Evolutionary conservation across 1,140 invertebrate species (phyloP), one percentile per base, ranked within the genome.

Genomic region (Cotesia typhae): DNA sequence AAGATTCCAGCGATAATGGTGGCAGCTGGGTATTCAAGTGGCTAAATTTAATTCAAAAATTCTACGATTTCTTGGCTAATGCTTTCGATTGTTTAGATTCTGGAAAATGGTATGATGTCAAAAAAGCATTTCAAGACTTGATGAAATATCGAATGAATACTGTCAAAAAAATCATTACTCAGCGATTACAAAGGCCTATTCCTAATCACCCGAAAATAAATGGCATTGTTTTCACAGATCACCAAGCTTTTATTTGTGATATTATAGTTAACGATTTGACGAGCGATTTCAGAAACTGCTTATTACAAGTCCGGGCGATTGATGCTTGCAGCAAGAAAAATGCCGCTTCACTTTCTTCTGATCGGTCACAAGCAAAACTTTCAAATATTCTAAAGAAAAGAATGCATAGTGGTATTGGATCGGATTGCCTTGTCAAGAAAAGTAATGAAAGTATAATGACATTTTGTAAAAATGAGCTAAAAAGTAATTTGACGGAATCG

Each of bases 161-260:
- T 0, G 51, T 47, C 0, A 4, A 74, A 1, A 65, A 36, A 28
- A 71, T 59, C 2, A 10, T 60, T 0, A 65, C 7, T 10, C 20
- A 3, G 20, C 70, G 70, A 12, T 53, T 75, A 6, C 37, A 6
- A 20, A 75, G 61, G 67, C n/a, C 57, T 0, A 17, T 75, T 9
- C 74, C 74, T 4, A 68, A 65, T 12, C 7, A 60, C 61, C 61
- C 70, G n/a, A 12, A 1, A 5, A 12, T 38, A 20, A 36, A 36
- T 1, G 47, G 47, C 0, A 6, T 3, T 3, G 12, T n/a, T 14
- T 72, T 52, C 52, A 71, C 35, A 37, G 65, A 71, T 28, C 41
- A 74, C 28, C 59, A 79, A 4, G 63, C 53, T 5, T 35, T 75
- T 1, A n/a, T 77, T 10, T 81, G 80, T 67, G 73, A 57, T 55